Conservation (phyloP, 2,888 invertebrate species). For the Nectonema munidae region DNA sequence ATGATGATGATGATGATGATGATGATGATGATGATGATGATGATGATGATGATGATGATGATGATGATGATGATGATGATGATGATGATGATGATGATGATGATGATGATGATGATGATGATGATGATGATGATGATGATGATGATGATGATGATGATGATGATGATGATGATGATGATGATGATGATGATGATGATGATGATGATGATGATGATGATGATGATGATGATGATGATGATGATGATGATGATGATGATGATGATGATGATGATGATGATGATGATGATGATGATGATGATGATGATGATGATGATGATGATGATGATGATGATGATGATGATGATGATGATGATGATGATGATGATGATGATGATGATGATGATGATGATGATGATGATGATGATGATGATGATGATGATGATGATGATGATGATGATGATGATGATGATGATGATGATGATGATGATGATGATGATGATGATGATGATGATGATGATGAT, state of each 20-base stretch:
- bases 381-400: constrained; percentile 16
- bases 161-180: constrained; percentile 17
- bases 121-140: constrained; percentile 15
- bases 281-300: constrained; percentile 16
- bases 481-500: constrained; percentile 16
- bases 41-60: constrained; percentile 5
- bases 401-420: constrained; percentile 16
- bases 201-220: constrained; percentile 16
- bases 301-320: constrained; percentile 16
- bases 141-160: constrained; percentile 16
- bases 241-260: constrained; percentile 16
- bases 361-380: constrained; percentile 16
- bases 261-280: constrained; percentile 16
- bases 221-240: constrained; percentile 16
- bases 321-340: constrained; percentile 16
- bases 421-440: constrained; percentile 16
- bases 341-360: constrained; percentile 16
- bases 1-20: constrained; percentile 14
- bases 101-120: constrained; percentile 17
- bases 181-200: constrained; percentile 17
- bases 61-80: constrained; percentile 15
- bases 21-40: constrained; percentile 5
- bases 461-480: constrained; percentile 16
- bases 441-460: constrained; percentile 16
- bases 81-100: constrained; percentile 17